These are phyloP conservation scores for Chaetophractus vellerosus DNA, from an alignment of 2,797 vertebrate species.

Conservation along the genomic window DNA sequence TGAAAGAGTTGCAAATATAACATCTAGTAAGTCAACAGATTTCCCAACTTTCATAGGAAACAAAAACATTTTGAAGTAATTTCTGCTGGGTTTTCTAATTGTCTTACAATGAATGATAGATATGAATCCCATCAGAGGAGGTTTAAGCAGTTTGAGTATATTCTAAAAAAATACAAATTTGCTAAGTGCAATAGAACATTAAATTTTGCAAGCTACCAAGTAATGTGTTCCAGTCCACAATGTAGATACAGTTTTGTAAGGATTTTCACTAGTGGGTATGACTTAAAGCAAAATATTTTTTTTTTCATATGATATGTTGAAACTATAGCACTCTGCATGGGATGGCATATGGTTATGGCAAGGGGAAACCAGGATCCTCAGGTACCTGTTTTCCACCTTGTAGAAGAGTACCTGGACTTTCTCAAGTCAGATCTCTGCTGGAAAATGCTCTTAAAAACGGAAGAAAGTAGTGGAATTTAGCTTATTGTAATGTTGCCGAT, in stretches of 20 bases:
- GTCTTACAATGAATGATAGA: conserved; percentile 60
- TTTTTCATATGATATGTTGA: background rate
- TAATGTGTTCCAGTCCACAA: background rate
- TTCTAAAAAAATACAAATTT: conserved; percentile 65
- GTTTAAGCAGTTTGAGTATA: conserved; percentile 23
- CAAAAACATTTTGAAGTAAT: conserved; percentile 80
- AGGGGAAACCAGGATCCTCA: background rate
- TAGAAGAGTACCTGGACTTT: background rate
- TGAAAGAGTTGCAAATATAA: conserved; percentile 72
- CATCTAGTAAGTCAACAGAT: conserved; percentile 61
- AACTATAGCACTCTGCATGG: background rate
- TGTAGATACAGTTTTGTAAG: background rate
- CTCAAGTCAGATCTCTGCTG: conserved; percentile 34
- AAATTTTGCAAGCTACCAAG: conserved; percentile 43
- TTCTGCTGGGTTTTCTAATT: conserved; percentile 64
- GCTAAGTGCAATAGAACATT: conserved; percentile 42
- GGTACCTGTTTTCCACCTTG: background rate
- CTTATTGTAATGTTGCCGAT: background rate
- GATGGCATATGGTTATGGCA: background rate
- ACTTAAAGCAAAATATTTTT: background rate
- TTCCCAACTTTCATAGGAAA: conserved; percentile 70
- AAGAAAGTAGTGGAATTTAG: background rate
- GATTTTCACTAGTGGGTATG: background rate
- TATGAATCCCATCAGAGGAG: conserved; percentile 54
- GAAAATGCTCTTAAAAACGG: background rate